Conservation (phyloP, 2,113 vertebrate species). For the Himantopus leucocephalus region DNA sequence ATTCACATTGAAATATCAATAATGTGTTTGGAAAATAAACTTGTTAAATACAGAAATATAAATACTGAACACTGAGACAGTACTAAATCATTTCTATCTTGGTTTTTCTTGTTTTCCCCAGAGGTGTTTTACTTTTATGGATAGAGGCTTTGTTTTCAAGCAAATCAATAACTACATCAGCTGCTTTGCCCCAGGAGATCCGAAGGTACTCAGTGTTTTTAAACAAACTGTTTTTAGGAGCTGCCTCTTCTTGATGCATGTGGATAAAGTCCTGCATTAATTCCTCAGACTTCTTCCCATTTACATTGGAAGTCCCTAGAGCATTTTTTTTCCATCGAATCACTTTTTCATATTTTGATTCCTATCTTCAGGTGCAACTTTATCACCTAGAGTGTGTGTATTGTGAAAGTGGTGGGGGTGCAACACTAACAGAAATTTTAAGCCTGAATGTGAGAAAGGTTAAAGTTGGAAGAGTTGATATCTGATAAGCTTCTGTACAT, state of each 20-base stretch:
- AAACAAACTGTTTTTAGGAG: background rate
- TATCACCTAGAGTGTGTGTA: background rate
- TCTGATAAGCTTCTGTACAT: background rate
- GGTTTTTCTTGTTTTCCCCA: conserved; percentile 59
- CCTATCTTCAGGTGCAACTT: background rate
- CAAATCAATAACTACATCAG: conserved; percentile 98
- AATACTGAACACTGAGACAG: background rate
- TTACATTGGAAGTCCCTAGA: background rate
- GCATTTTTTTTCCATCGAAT: background rate
- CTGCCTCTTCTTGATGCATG: background rate
- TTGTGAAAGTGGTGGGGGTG: background rate
- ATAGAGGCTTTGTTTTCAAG: conserved; percentile 95
- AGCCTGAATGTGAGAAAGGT: background rate
- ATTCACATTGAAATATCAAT: background rate
- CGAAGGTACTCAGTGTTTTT: conserved; percentile 81
- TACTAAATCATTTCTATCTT: background rate
- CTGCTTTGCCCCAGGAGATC: conserved; percentile 93
- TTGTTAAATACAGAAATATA: background rate
- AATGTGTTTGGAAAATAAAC: background rate
- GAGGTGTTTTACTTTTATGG: conserved; percentile 98
- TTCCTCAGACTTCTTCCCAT: background rate
- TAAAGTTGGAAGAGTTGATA: background rate
- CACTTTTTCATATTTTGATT: background rate
- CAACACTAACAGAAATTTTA: background rate
- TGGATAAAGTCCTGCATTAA: background rate